Percentiles rank a stretch among this genome's conserved stretches.
Conservation (phyloP, 2,797 vertebrate species). For the Myiotriccus ornatus region DNA sequence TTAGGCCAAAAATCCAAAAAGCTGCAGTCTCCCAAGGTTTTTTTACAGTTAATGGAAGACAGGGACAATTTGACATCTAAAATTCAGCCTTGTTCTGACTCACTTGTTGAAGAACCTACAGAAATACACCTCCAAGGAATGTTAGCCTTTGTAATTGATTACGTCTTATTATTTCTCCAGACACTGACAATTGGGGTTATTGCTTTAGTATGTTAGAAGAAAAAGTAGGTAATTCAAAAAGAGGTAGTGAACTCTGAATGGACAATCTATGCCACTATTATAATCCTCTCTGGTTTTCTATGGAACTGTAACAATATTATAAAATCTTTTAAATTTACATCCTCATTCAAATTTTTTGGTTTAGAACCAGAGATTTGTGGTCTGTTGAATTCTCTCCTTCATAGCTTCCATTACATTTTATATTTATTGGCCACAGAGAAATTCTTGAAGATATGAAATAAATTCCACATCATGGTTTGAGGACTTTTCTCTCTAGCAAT, state of each 20-base stretch:
- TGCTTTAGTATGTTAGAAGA: background rate
- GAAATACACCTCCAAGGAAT: background rate
- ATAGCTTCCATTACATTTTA: background rate
- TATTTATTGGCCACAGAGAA: background rate
- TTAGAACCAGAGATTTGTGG: background rate
- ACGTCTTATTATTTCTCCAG: background rate
- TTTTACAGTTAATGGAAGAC: background rate
- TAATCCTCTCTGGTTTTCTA: background rate
- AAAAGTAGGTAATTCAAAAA: background rate
- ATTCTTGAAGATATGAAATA: background rate
- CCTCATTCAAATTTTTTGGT: background rate
- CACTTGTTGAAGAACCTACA: background rate
- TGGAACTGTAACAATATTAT: background rate
- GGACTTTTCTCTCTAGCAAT: constrained; percentile 1
- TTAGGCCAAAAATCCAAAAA: background rate
- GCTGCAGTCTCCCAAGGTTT: accelerated
- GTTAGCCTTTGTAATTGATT: background rate
- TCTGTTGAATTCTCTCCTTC: background rate
- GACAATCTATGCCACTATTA: background rate
- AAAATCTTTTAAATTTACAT: background rate
- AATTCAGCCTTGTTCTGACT: background rate
- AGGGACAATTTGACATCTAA: background rate
- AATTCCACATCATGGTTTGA: background rate
- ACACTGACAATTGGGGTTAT: background rate
- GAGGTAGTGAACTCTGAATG: background rate